A percentile compares a stretch with the other conserved stretches of the same genome.
phyloP scores from a whole-genome alignment of 92 coral and sea anemone species.

The Meandrina meandrites region DNA sequence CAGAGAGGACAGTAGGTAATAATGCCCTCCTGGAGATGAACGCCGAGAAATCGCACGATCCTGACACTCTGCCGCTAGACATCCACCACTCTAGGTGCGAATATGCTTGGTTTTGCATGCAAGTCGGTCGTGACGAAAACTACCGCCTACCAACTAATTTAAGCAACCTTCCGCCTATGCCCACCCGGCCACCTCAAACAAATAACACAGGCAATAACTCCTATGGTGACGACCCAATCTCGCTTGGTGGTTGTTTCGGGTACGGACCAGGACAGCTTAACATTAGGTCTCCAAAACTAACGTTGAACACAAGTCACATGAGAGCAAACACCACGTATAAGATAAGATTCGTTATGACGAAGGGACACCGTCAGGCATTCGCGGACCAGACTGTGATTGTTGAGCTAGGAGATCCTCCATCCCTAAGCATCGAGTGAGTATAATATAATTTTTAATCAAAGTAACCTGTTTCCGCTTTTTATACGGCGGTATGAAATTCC shows the following conservation, averaged over 20 bases:
- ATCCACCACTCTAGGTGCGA: constrained; percentile 3
- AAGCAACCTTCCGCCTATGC: constrained; percentile 26
- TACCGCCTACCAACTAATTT: constrained; percentile 46
- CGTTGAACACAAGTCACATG: constrained; percentile 49
- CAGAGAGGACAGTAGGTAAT: constrained; percentile 50
- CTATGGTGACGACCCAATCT: neutral
- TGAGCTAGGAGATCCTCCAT: constrained; percentile 64
- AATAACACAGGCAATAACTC: neutral
- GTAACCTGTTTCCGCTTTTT: too few relatives aligned
- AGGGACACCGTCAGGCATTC: constrained; percentile 19
- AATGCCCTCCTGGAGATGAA: constrained; percentile 23
- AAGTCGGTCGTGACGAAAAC: constrained; percentile 8
- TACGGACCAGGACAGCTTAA: constrained; percentile 69
- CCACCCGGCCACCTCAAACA: neutral
- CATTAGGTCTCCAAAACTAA: neutral
- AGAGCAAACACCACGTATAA: constrained; percentile 46
- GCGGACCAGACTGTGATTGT: constrained; percentile 25
- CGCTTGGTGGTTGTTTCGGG: constrained; percentile 71
- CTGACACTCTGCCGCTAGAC: constrained; percentile 29
- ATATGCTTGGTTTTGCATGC: constrained; percentile 64
- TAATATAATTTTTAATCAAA: neutral
- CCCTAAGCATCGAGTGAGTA: constrained; percentile 50
- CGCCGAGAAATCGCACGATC: constrained; percentile 48
- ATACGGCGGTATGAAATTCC: neutral
- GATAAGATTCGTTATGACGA: constrained; percentile 30